Evolutionary conservation across 2,797 vertebrate species (phyloP), one percentile per base, ranked within the genome.

Genomic region (Etheostoma nigrum): DNA sequence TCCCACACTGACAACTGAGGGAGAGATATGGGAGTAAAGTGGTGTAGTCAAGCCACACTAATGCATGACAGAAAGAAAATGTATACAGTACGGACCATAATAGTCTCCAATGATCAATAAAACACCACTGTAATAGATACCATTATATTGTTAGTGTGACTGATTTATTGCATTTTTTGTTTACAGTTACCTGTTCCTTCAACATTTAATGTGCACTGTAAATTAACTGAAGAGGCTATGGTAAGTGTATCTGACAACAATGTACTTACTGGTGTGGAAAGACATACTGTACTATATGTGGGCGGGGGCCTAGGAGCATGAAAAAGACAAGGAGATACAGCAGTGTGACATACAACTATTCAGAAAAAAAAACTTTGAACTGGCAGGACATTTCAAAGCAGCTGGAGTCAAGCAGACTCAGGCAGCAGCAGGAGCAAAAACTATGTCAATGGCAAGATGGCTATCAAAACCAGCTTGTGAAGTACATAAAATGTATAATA

Each of bases 161-260:
- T 76, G 86, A 89, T 89, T 88, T 92, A 84, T 89, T 75, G 54
- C 48, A 6, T 82, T 90, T 90, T 89, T 86, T 83, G 77, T 84
- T 88, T 85, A 85, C 76, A 74, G 79, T 82, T 81, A 86, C 83
- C 79, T 81, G 64, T 81, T 80, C 73, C 79, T 64, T 86, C 69
- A 75, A 76, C 79, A 30, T 91, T 91, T 91, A 89, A 82, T 75
- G 81, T 66, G 72, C 12, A 69, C 30, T 27, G 77, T 89, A 85
- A 90, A 89, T 89, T 85, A 88, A 84, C 74, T 63, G 72, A 78
- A 79, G 79, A 74, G 76, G 49, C 81, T 49, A 73, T 76, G 72
- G 78, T 90, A 86, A 84, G 87, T 74, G 67, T 53, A 79, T 72
- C 84, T 67, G 45, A 88, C 67, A 81, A 57, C 73, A 60, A 71